Evolutionary conservation across 1,140 invertebrate genomes (phyloP).

Genomic region (Adelges cooleyi): DNA sequence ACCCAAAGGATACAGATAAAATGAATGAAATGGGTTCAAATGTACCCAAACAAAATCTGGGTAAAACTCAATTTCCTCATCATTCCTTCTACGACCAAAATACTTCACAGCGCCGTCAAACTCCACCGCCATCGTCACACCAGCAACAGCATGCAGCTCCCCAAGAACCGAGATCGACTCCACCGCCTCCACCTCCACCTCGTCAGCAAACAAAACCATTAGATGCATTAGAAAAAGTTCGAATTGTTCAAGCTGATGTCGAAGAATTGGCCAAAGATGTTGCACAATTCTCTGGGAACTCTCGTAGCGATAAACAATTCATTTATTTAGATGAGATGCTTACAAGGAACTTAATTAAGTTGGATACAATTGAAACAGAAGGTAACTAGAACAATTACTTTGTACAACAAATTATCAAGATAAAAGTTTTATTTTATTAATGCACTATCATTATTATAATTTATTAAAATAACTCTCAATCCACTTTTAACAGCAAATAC

Average conservation of each 20-base stretch:
- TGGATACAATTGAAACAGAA: constrained; percentile 84
- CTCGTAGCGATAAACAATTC: constrained; percentile 70
- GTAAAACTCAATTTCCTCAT: constrained; percentile 29
- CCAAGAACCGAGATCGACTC: constrained; percentile 31
- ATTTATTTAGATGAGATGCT: constrained; percentile 88
- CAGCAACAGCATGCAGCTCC: constrained; percentile 34
- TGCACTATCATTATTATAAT: no score
- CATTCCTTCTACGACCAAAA: constrained; percentile 31
- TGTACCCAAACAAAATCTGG: constrained; percentile 20
- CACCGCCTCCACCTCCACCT: constrained; percentile 36
- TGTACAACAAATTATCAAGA: no score
- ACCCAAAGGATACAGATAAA: constrained; percentile 30
- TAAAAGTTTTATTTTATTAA: no score
- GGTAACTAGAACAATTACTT: constrained; percentile 66
- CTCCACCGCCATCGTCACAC: constrained; percentile 35
- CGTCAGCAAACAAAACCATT: constrained; percentile 40
- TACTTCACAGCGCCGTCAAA: constrained; percentile 29
- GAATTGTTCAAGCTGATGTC: constrained; percentile 67
- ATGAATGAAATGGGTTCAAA: neutral
- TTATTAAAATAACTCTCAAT: no score
- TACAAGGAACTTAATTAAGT: constrained; percentile 76
- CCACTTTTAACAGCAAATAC: no score
- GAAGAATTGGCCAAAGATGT: constrained; percentile 63
- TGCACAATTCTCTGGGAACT: constrained; percentile 56
- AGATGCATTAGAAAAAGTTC: constrained; percentile 64